Percentiles rank a stretch among this genome's conserved stretches.
Conservation (phyloP, 2,797 vertebrate genomes). For the Urophycis tenuis region DNA sequence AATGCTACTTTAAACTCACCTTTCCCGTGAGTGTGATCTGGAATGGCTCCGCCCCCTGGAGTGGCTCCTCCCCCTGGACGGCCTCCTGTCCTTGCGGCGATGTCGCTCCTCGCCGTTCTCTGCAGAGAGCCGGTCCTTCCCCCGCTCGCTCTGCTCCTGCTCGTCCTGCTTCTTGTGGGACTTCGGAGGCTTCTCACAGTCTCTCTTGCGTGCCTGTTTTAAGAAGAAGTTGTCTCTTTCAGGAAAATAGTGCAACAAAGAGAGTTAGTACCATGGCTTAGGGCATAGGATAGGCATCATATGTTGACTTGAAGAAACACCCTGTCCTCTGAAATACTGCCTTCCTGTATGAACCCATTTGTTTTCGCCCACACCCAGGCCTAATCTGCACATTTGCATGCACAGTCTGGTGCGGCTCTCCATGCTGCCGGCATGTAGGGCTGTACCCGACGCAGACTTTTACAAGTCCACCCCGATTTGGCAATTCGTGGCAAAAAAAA, state of each 20-base stretch:
- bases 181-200: conserved; percentile 87
- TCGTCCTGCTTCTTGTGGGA: conserved; percentile 84
- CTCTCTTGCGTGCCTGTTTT: conserved; percentile 99
- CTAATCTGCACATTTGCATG: conserved; percentile 10
- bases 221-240: conserved; percentile 99
- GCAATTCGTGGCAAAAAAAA: too few relatives aligned
- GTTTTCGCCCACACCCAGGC: background rate
- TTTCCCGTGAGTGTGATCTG: conserved; percentile 88
- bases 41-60: conserved; percentile 87
- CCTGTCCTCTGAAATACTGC: conserved; percentile 61
- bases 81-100: conserved; percentile 83
- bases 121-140: conserved; percentile 81
- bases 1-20: conserved; percentile 59
- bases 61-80: conserved; percentile 81
- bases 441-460: background rate
- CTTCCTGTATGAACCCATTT: conserved; percentile 12
- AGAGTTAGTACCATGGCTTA: conserved; percentile 96
- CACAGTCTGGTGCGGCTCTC: conserved; percentile 7
- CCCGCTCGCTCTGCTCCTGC: conserved; percentile 78
- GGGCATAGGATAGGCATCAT: conserved; percentile 56
- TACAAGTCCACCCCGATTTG: too few relatives aligned
- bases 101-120: conserved; percentile 92
- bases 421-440: background rate
- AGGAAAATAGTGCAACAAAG: conserved; percentile 99
- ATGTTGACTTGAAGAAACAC: conserved; percentile 47